Evolutionary conservation across 2,797 vertebrate genomes (phyloP), one percentile per base, ranked within the genome.

Genomic region (Mus caroli): DNA sequence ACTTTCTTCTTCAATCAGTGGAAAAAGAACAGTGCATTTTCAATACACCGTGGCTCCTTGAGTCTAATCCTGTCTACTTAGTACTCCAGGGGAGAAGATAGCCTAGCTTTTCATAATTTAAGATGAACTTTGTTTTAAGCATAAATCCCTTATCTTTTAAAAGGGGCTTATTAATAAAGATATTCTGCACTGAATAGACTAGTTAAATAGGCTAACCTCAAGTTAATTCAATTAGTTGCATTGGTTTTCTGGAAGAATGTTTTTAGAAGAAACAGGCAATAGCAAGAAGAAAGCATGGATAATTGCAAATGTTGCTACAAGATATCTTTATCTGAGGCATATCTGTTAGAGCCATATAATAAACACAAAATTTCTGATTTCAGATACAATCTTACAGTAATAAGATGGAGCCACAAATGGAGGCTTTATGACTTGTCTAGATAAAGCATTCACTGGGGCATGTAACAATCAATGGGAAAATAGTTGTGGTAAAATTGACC

Each of bases 241-340:
- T 60, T 54, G n/a, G 2, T 79, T 95, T 93, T 76, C 19, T 60
- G 56, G 56, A 58, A 80, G 89, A 91, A 28, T 6, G 64, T 46
- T 92, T 97, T 94, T 83, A 87, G 52, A 97, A 60, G 28, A 89
- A 95, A 76, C 2, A 77, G 4, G 12, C 82, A 78, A 78, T 60
- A 80, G 77, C 15, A 84, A 89, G n/a, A 92, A 90, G 60, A 95
- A 93, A 94, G 46, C 82, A 75, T 67, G 82, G 73, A 86, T 93
- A 88, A 88, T 86, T 73, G 83, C 67, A 69, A 91, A 83, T 14
- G 56, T 40, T 67, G 28, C 22, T 95, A 71, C 26, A 91, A 46
- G 34, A 37, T 88, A 26, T 69, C 56, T 62, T 90, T 58, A 83
- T 85, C 40, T 71, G 50, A 88, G 4, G 88, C 17, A 80, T 95